Percentiles rank a stretch among this genome's conserved stretches.
These are phyloP conservation scores for Chrysomela aeneicollis DNA, from an alignment of 2,888 invertebrate genomes.

Conservation along the genomic window DNA sequence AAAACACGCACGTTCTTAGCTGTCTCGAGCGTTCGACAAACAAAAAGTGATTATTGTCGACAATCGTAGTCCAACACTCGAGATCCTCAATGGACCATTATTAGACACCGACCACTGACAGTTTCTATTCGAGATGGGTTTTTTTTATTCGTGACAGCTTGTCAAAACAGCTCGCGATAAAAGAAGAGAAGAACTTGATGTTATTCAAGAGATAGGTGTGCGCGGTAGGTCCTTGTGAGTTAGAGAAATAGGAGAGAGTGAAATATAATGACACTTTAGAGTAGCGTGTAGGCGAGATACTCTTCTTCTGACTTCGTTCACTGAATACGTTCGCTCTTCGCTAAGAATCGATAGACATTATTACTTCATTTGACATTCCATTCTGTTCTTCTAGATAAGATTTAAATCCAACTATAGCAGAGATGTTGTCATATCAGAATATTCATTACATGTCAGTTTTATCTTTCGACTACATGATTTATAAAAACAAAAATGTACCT, in stretches of 20 bases:
- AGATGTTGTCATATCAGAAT: no score
- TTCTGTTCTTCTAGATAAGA: no score
- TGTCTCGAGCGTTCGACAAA: not conserved
- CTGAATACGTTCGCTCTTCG: not conserved
- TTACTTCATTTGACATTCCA: no score
- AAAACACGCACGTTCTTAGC: no score
- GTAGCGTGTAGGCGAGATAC: not conserved
- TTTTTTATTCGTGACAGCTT: constrained; percentile 2
- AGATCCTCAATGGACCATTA: not conserved
- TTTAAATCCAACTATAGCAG: no score
- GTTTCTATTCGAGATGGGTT: not conserved
- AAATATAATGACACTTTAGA: not conserved
- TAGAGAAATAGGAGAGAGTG: not conserved
- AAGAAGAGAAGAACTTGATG: not conserved
- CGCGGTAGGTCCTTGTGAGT: not conserved
- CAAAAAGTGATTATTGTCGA: not conserved
- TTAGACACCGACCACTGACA: not conserved
- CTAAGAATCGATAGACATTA: no score
- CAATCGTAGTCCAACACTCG: not conserved
- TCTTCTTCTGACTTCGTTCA: not conserved
- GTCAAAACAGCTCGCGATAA: constrained; percentile 5
- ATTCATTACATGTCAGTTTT: no score
- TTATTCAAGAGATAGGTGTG: not conserved
- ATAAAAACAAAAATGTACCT: no score
- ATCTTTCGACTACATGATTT: no score